Evolutionary conservation across 2,888 invertebrate genomes (phyloP), one percentile per base, ranked within the genome.

Genomic region (Diaperis boleti): DNA sequence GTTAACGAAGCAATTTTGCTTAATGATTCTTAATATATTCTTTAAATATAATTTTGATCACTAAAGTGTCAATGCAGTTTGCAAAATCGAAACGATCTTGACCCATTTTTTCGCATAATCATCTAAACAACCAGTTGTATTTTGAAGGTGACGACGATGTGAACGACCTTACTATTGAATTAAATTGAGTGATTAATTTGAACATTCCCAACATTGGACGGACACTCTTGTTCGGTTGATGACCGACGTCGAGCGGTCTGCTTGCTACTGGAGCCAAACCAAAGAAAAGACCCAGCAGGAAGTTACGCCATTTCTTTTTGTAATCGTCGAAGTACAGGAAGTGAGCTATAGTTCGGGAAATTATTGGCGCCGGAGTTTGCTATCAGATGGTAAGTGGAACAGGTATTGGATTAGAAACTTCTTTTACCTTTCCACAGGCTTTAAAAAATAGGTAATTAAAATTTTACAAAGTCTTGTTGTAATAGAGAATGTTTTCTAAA

Each of bases 101-200:
- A 61, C 61, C 61, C 20, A 61, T 61, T 61, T 59, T 42, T 17
- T 20, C 22, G 22, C 15, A 11, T 3, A 33, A 14, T n/a, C n/a
- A n/a, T 31, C 49, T 15, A 26, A 33, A 26, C 22, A 15, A 22
- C 13, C 7, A 15, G 49, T 49, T 26, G 49, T 42, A 20, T 31
- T 42, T 57, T 42, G 54, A 63, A 54, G 63, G 59, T 63, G 54
- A 59, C 10, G 54, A 52, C n/a, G 41, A 44, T 42, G 63, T 63
- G 63, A 63, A 63, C 50, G 63, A 63, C 63, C 63, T 63, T 63
- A 59, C 54, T 59, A 59, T 59, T 63, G 42, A 47, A 35, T 31
- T 59, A 59, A 52, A 63, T 63, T 55, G 41, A 20, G 26, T 63
- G 44, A 63, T 59, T 63, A 35, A 33, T 31, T 26, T 15, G 17